Evolutionary conservation across 2,797 vertebrate genomes (phyloP).

Genomic region (Gila robusta): DNA sequence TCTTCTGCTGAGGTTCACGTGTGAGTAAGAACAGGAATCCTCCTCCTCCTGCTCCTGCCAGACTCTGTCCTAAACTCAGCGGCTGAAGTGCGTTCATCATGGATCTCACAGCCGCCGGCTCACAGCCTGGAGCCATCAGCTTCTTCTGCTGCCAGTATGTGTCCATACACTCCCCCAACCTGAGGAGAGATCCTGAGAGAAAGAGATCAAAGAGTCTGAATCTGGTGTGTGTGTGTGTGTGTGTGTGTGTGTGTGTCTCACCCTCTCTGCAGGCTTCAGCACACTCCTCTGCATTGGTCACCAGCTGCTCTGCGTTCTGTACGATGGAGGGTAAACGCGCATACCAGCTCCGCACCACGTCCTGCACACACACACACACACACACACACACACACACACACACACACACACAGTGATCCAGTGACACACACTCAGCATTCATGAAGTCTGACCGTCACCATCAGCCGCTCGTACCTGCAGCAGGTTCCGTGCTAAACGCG

Average conservation of each 20-base stretch:
- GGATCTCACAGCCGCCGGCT: slow-evolving; percentile 83
- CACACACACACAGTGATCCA: background rate
- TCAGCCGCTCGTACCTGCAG: slow-evolving; percentile 84
- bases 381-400: background rate
- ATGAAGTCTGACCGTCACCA: background rate
- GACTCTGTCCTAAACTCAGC: slow-evolving; percentile 87
- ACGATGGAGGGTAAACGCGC: slow-evolving; percentile 85
- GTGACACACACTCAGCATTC: background rate
- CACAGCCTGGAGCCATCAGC: slow-evolving; percentile 91
- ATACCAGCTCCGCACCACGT: slow-evolving; percentile 94
- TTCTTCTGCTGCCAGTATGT: slow-evolving; percentile 94
- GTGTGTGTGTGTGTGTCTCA: slow-evolving; percentile 60
- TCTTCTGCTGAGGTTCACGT: slow-evolving; percentile 78
- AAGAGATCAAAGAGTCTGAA: background rate
- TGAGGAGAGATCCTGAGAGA: slow-evolving; percentile 78
- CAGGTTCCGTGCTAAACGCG: slow-evolving; percentile 92
- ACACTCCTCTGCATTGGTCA: slow-evolving; percentile 87
- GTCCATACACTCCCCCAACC: slow-evolving; percentile 84
- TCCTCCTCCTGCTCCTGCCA: slow-evolving; percentile 91
- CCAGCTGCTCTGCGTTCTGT: slow-evolving; percentile 81
- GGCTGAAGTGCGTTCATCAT: slow-evolving; percentile 89
- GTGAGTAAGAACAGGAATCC: slow-evolving; percentile 93
- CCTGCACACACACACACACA: slow-evolving; percentile 72
- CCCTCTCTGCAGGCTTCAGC: slow-evolving; percentile 84
- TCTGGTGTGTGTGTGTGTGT: background rate